Conservation (phyloP, 2,888 invertebrate species). For the Chymomyza caudatula region DNA sequence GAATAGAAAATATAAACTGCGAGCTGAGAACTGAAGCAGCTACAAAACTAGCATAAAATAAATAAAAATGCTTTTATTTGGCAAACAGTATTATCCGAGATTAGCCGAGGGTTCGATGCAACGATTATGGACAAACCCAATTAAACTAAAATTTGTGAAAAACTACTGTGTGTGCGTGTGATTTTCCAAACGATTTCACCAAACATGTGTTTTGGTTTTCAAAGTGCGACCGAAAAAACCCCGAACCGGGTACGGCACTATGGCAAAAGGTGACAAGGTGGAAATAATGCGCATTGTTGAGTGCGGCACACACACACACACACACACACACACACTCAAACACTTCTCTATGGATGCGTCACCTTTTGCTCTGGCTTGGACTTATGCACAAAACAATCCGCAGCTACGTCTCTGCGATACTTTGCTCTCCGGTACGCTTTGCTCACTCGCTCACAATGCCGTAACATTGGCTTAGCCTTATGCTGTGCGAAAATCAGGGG, state of each 20-base stretch:
- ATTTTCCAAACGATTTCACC: conserved; percentile 67
- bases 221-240: conserved; percentile 56
- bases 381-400: too few relatives aligned
- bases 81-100: conserved; percentile 75
- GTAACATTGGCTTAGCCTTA: conserved; percentile 65
- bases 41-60: conserved; percentile 9
- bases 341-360: conserved; percentile 6
- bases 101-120: conserved; percentile 75
- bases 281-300: conserved; percentile 71
- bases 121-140: conserved; percentile 76
- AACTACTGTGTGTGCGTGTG: conserved; percentile 35
- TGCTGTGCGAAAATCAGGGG: conserved; percentile 58
- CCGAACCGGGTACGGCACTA: conserved; percentile 32
- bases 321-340: neutral
- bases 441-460: conserved; percentile 51
- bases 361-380: conserved; percentile 54
- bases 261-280: conserved; percentile 69
- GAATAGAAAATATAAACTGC: neutral
- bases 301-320: neutral
- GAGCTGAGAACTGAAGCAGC: neutral
- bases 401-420: too few relatives aligned
- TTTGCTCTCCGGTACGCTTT: neutral
- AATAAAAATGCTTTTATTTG: conserved; percentile 69
- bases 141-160: conserved; percentile 64
- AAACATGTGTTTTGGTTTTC: conserved; percentile 72